Conservation (phyloP, 2,797 vertebrate species). For the Neosilurus mollespiculum region DNA sequence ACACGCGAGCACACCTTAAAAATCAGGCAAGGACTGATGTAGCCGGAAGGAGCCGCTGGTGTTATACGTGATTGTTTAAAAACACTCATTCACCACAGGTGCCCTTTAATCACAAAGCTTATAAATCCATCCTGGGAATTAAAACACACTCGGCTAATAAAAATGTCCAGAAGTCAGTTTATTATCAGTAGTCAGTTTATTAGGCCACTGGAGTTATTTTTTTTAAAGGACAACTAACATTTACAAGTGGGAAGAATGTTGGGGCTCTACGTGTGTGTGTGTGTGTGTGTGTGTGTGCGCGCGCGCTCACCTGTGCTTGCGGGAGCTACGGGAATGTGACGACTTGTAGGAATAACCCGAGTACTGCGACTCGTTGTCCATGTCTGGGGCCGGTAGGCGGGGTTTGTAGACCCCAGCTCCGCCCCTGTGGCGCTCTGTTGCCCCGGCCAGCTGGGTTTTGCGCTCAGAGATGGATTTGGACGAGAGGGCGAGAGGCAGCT, state of each 20-base stretch:
- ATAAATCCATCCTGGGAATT: too few species aligned
- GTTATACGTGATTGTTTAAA: too few species aligned
- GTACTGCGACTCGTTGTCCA: constrained; percentile 88
- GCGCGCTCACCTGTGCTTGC: constrained; percentile 79
- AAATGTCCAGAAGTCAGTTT: too few species aligned
- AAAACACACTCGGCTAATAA: too few species aligned
- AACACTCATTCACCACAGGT: too few species aligned
- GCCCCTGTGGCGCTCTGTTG: constrained; percentile 61
- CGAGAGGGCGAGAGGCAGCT: constrained; percentile 86
- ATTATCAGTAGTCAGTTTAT: too few species aligned
- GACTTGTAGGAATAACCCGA: constrained; percentile 89
- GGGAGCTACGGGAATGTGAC: constrained; percentile 81
- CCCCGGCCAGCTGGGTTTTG: constrained; percentile 83
- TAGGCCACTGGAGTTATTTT: too few species aligned
- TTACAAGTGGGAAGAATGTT: background rate
- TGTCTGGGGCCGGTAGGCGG: constrained; percentile 68
- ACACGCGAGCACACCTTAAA: too few species aligned
- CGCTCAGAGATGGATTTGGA: constrained; percentile 78
- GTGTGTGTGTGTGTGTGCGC: background rate
- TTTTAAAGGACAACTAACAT: background rate
- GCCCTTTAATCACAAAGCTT: too few species aligned
- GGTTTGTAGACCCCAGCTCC: constrained; percentile 63
- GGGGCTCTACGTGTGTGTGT: background rate
- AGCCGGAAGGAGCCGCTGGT: too few species aligned
- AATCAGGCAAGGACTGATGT: too few species aligned